Evolutionary conservation across 2,888 invertebrate species (phyloP).

Genomic region (Thereva unica): DNA sequence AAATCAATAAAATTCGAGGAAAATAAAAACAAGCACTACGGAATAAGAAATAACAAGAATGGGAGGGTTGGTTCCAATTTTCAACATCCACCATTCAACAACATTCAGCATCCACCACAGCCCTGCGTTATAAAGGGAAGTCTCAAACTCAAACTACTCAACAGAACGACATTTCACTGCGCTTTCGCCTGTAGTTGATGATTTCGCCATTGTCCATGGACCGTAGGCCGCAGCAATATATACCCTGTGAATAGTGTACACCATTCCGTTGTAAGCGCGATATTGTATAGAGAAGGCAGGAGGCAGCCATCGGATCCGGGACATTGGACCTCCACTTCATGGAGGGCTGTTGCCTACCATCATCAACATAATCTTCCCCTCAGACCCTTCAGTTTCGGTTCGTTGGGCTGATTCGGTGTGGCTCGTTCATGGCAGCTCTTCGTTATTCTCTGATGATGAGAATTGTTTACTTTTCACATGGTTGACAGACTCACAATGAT

Average conservation of each 20-base stretch:
- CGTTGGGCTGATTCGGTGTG: slow-evolving; percentile 11
- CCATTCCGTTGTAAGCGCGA: background rate
- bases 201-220: background rate
- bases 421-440: slow-evolving; percentile 7
- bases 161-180: slow-evolving; percentile 29
- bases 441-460: slow-evolving; percentile 18
- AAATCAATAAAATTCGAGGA: slow-evolving; percentile 18
- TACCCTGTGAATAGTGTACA: background rate
- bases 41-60: slow-evolving; percentile 22
- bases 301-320: too few relatives aligned
- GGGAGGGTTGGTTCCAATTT: background rate
- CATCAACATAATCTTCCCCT: slow-evolving; percentile 4
- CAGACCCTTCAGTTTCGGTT: slow-evolving; percentile 24
- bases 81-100: too few relatives aligned
- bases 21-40: slow-evolving; percentile 17
- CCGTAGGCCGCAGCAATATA: background rate
- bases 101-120: background rate
- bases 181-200: slow-evolving; percentile 25
- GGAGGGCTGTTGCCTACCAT: slow-evolving; percentile 5
- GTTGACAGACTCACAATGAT: slow-evolving; percentile 40
- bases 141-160: slow-evolving; percentile 33
- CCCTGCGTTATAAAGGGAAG: slow-evolving; percentile 3
- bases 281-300: slow-evolving; percentile 3
- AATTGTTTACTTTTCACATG: slow-evolving; percentile 41
- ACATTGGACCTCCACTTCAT: background rate